Conservation (phyloP, 2,113 vertebrate genomes). For the Dasypus novemcinctus region DNA sequence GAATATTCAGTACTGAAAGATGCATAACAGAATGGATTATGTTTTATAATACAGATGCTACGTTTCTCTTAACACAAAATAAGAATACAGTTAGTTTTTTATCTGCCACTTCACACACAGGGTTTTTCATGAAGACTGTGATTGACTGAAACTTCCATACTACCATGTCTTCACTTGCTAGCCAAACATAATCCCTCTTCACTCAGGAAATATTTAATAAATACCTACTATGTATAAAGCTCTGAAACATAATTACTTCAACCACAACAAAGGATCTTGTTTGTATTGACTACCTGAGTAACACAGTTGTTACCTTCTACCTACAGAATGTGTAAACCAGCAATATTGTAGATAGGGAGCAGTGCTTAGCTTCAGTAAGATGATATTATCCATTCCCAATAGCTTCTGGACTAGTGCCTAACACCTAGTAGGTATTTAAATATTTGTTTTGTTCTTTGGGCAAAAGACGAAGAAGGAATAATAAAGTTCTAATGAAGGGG, state of each 20-base stretch:
- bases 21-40: constrained; percentile 4
- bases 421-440: background rate
- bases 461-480: constrained; percentile 5
- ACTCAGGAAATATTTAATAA: constrained; percentile 29
- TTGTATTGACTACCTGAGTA: background rate
- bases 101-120: background rate
- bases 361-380: background rate
- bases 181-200: background rate
- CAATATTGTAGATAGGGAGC: background rate
- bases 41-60: background rate
- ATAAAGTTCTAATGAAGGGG: background rate
- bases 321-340: background rate
- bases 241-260: constrained; percentile 31
- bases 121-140: background rate
- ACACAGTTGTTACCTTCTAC: background rate
- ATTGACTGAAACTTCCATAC: constrained; percentile 2
- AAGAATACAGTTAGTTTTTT: background rate
- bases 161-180: background rate
- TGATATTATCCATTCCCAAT: background rate
- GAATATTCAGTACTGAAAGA: background rate
- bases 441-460: background rate
- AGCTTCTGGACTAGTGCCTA: background rate
- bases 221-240: background rate
- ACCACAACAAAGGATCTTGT: background rate
- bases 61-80: background rate